phyloP scores from a whole-genome alignment of 2,888 invertebrate species.

The Pegoplata infirma region DNA sequence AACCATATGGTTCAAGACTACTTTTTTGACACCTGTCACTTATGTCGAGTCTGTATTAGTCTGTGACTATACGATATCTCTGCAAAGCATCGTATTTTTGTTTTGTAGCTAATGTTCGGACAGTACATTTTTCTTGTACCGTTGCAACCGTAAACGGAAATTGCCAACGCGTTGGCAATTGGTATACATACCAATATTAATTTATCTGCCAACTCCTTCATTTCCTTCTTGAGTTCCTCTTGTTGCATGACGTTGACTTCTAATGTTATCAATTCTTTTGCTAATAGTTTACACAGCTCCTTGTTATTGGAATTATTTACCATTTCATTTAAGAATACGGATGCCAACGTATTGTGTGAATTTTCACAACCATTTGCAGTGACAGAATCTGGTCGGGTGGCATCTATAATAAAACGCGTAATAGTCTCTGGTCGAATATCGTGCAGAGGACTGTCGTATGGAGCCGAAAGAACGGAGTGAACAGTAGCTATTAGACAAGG shows the following conservation, averaged over 20 bases:
- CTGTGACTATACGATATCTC: no score
- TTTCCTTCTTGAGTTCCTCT: slow-evolving; percentile 68
- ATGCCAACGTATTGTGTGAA: slow-evolving; percentile 75
- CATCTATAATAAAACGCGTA: slow-evolving; percentile 86
- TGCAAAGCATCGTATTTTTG: no score
- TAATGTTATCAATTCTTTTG: slow-evolving; percentile 73
- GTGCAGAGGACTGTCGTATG: slow-evolving; percentile 85
- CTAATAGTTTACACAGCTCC: slow-evolving; percentile 74
- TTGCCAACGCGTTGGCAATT: no score
- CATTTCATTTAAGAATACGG: slow-evolving; percentile 75
- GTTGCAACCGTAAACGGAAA: no score
- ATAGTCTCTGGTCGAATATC: slow-evolving; percentile 87
- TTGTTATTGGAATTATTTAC: slow-evolving; percentile 74
- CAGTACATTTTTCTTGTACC: no score
- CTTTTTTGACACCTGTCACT: no score
- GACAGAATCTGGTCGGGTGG: slow-evolving; percentile 80
- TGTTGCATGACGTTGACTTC: slow-evolving; percentile 70
- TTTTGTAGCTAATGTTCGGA: no score
- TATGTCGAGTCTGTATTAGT: no score
- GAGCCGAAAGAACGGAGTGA: slow-evolving; percentile 85
- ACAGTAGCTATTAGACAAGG: slow-evolving; percentile 86
- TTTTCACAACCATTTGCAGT: slow-evolving; percentile 66
- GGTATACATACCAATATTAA: slow-evolving; percentile 65
- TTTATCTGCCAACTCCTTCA: slow-evolving; percentile 72
- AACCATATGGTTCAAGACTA: no score